Evolutionary conservation across 2,113 vertebrate species (phyloP), one percentile per base, ranked within the genome.

Genomic region (Ammodramus savannarum): DNA sequence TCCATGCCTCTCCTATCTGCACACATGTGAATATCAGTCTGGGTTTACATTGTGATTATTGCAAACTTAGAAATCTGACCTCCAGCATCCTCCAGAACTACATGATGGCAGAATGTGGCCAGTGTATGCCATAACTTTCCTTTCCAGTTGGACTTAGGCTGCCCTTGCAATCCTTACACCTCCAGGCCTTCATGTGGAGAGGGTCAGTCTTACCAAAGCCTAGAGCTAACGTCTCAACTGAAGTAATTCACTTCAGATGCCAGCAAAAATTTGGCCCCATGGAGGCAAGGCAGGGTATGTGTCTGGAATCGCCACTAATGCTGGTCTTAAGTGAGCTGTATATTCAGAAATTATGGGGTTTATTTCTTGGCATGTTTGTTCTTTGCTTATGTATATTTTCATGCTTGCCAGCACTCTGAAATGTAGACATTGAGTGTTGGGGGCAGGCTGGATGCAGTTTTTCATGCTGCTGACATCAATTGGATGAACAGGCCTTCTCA

Each of bases 401-500:
- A 32, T 83, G 67, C 41, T 57, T 95, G 34, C 89, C 85, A 88
- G 75, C 34, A 48, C 59, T 96, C 75, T 69, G 78, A 91, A 91
- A 94, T 86, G 71, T 63, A 59, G 82, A 83, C 78, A 34, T 25
- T 2, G 22, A 79, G 63, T 83, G 59, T 9, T 80, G 25, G 82
- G 88, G 72, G 54, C 63, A 83, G 62, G 38, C 44, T 91, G 66
- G 63, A 55, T 94, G 72, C 62, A 54, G 32, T 93, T 97, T 91
- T 93, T 96, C 78, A 49, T 52, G 31, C 68, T 80, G 44, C 55
- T 95, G 91, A 91, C 79, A 63, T 90, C 93, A 94, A 90, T 38
- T 95, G 91, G 89, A 85, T 80, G 87, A 93, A 85, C 89, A 93
- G 87, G 86, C 85, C 90, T 94, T 91, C 82, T 94, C 79, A 93